Base-by-base conservation (phyloP, 2,113 vertebrate genomes). In the Shinisaurus crocodilurus region DNA sequence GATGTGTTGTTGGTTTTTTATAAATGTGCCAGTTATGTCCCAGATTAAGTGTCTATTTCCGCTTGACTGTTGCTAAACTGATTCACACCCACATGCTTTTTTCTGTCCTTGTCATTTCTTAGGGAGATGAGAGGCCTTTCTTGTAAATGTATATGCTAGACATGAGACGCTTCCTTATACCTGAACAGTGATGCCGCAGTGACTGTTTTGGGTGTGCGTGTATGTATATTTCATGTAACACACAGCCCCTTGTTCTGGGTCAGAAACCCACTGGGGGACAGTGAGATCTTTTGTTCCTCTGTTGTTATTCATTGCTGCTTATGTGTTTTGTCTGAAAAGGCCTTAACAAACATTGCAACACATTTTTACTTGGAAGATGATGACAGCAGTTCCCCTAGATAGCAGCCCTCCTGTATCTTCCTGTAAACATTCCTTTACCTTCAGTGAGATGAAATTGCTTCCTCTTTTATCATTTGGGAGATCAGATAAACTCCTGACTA, bases 401-500 rank as follows among this genome's bases (percentile, higher is more conserved):
- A 84, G 40, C 32, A 1, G 3, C 15, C 25, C 27, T 29, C 7
- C 70, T n/a, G 12, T 8, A 6, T 32, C 43, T 90, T 77, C 88
- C 82, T 79, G 82, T 69, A 79, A 67, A 40, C 20, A 1, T 79
- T 77, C 43, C 54, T 40, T 48, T 76, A 1, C 32, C 43, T 79
- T 67, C n/a, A 37, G 54, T 10, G 37, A 63, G 27, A 63, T 63
- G 12, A 60, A 60, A 6, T 60, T 5, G 9, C 9, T 54, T 7
- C 50, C 72, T 43, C n/a, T 43, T 80, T 60, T 13, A 20, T 15
- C 9, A 27, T 43, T 7, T 4, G 10, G 69, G 57, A 50, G 18
- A 69, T 67, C 82, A 7, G 82, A 90, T 37, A 84, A 89, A 29
- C 69, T 10, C 18, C 77, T 89, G 88, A 72, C n/a, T 57, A 82